phyloP scores from a whole-genome alignment of 2,113 vertebrate species.

The Malurus alboscapulatus region DNA sequence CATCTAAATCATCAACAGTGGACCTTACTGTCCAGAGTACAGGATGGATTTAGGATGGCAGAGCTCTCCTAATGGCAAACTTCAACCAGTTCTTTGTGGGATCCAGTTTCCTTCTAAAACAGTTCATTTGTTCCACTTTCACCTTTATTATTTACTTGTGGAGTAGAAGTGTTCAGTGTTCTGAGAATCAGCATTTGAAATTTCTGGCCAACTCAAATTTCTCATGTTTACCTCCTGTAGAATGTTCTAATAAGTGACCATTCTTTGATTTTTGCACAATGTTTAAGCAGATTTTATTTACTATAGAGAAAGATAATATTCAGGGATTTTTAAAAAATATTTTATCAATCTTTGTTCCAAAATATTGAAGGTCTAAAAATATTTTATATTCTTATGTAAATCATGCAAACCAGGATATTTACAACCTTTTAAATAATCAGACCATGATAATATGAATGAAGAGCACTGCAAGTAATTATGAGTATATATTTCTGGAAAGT shows the following conservation, averaged over 20 bases:
- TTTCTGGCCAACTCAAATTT: not conserved
- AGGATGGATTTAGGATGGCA: not conserved
- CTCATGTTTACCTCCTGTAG: not conserved
- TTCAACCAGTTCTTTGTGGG: not conserved
- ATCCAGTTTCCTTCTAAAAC: not conserved
- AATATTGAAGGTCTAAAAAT: not conserved
- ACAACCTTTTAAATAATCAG: not conserved
- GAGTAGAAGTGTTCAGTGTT: not conserved
- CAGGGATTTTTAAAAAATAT: not conserved
- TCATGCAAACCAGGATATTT: not conserved
- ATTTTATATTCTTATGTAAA: not conserved
- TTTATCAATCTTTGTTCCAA: not conserved
- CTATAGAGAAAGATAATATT: not conserved
- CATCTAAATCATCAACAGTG: not conserved
- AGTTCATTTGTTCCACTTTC: not conserved
- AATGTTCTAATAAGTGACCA: not conserved
- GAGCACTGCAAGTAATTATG: not conserved
- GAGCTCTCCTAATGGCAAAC: not conserved
- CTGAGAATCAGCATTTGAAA: not conserved
- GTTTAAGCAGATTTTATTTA: not conserved
- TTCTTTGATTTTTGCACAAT: not conserved
- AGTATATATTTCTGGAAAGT: not conserved
- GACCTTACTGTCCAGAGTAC: not conserved
- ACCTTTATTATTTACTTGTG: not conserved
- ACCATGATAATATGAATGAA: not conserved